These are phyloP conservation scores for Cryptus armator DNA, from an alignment of 2,888 invertebrate species.

Conservation along the genomic window DNA sequence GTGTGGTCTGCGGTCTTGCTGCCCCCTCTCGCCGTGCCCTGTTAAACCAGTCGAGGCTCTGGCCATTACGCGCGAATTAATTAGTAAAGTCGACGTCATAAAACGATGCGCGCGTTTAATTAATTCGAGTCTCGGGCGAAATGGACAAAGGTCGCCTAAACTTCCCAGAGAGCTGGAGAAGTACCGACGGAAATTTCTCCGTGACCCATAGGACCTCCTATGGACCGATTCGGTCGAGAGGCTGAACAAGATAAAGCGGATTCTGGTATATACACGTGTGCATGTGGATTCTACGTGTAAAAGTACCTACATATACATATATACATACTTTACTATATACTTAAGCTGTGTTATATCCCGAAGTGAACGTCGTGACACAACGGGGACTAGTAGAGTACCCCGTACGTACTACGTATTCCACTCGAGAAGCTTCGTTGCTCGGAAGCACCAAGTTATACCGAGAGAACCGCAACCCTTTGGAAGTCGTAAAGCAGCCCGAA, in stretches of 20 bases:
- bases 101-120: slow-evolving; percentile 72
- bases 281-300: slow-evolving; percentile 2
- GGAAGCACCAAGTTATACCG: slow-evolving; percentile 67
- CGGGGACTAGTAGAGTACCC: slow-evolving; percentile 1
- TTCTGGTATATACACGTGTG: neutral
- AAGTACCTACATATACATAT: slow-evolving; percentile 3
- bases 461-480: slow-evolving; percentile 72
- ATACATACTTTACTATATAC: slow-evolving; percentile 36
- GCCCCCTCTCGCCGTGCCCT: slow-evolving; percentile 28
- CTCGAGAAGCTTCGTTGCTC: slow-evolving; percentile 61
- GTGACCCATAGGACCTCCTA: slow-evolving; percentile 54
- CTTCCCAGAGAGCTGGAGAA: slow-evolving; percentile 45
- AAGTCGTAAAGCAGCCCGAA: slow-evolving; percentile 73
- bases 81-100: slow-evolving; percentile 75
- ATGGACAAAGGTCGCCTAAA: slow-evolving; percentile 70
- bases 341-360: slow-evolving; percentile 34
- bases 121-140: slow-evolving; percentile 71
- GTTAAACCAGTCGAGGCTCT: slow-evolving; percentile 34
- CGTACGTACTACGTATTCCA: slow-evolving; percentile 23
- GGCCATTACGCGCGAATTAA: slow-evolving; percentile 73
- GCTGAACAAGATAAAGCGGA: slow-evolving; percentile 53
- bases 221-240: slow-evolving; percentile 56
- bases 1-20: slow-evolving; percentile 69
- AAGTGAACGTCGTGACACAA: slow-evolving; percentile 32
- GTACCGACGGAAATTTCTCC: slow-evolving; percentile 58